Conservation (phyloP, 2,888 invertebrate genomes). For the Netelia virgata region DNA sequence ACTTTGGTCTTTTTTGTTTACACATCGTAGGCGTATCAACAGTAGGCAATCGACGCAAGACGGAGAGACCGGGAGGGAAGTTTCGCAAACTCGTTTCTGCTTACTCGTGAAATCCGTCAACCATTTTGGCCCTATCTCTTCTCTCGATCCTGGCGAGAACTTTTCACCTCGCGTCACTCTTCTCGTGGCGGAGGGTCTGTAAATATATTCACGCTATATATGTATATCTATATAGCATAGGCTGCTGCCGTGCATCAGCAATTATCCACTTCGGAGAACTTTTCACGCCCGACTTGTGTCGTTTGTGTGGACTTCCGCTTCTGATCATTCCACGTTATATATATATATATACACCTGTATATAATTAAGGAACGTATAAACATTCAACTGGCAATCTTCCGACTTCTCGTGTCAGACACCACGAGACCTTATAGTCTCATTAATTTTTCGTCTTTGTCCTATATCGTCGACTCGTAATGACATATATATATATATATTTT, state of each 20-base stretch:
- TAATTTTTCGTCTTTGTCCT: conserved; percentile 6
- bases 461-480: background rate
- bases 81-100: conserved; percentile 23
- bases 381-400: conserved; percentile 52
- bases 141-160: background rate
- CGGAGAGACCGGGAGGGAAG: background rate
- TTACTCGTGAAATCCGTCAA: conserved; percentile 24
- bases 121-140: conserved; percentile 21
- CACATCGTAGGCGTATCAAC: background rate
- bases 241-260: background rate
- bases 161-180: conserved; percentile 25
- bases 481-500: background rate
- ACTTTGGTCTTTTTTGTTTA: background rate
- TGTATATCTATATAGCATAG: background rate
- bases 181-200: background rate
- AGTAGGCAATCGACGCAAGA: background rate
- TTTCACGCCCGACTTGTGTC: background rate
- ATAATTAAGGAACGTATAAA: background rate
- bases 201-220: conserved; percentile 20
- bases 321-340: conserved; percentile 17
- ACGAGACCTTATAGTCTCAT: conserved; percentile 20
- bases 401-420: conserved; percentile 43
- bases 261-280: conserved; percentile 33
- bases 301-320: conserved; percentile 3
- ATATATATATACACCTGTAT: background rate